Base-by-base conservation (phyloP, 2,888 invertebrate species). In the Cybosia mesomella region DNA sequence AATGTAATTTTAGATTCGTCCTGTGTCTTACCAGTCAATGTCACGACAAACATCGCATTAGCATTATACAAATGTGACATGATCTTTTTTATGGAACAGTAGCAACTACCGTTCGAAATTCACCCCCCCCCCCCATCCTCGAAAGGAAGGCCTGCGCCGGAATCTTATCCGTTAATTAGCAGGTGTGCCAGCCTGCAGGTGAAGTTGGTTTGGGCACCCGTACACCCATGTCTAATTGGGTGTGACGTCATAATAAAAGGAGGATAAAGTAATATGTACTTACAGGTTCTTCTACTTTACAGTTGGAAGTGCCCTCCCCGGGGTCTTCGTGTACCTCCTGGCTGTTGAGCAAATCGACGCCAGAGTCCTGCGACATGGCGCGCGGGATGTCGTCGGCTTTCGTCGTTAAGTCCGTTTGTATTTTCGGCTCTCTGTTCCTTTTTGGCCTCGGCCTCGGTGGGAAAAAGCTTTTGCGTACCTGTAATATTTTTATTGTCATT, bases 401-500 rank as follows among this genome's bases (percentile, higher is more conserved):
- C 15, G 67, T 69, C 39, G 78, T 79, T 57, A 86, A 84, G 75
- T 89, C 91, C 75, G 82, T 85, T 72, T 91, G 18, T 55, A 28
- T 70, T 39, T 74, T 74, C 18, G 66, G 68, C 49, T 79, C 80
- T 58, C 11, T 58, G 78, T 89, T 91, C 76, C 82, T 85, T 73
- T 92, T 93, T 76, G 92, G 93, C 78, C 89, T 95, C 77, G 97
- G 97, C 66, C 97, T 94, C 64, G 97, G 97, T 36, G 97, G 97
- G 91, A 96, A 97, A 87, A 96, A 96, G 82, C 94, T 96, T 89
- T 97, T 97, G 85, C 97, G 95, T 79, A 96, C 96, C 97, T 97
- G 93, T 36, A 80, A 80, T 9, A 4, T 58, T 21, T 28, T 18
- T 43, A 22, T 28, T 4, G n/a, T 18, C 28, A 28, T n/a, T 55